A percentile compares a stretch with the other conserved stretches of the same genome.
Conservation (phyloP, 2,888 invertebrate genomes). For the Lepeophtheirus nordmannii region DNA sequence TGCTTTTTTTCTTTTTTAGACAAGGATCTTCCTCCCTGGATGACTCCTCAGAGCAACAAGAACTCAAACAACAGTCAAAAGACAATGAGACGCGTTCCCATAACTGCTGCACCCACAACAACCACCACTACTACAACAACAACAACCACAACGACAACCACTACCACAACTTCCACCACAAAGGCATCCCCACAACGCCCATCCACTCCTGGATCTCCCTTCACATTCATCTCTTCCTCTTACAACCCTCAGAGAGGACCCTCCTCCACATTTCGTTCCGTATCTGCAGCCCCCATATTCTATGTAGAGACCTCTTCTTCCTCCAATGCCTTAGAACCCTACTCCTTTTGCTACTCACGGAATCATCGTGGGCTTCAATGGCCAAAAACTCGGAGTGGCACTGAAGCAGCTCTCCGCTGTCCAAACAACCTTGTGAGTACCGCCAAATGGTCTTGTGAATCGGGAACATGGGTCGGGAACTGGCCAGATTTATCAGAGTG, state of each 20-base stretch:
- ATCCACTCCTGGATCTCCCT: background rate
- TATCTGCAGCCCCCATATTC: background rate
- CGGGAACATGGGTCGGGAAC: slow-evolving; percentile 2
- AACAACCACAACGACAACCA: background rate
- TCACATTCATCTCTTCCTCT: background rate
- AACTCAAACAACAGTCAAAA: background rate
- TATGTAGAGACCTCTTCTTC: background rate
- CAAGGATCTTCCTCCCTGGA: background rate
- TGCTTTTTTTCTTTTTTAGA: background rate
- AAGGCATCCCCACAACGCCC: background rate
- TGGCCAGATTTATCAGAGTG: background rate
- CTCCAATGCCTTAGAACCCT: background rate
- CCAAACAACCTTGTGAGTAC: background rate
- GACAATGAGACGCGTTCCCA: background rate
- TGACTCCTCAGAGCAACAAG: background rate
- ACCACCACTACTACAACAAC: background rate
- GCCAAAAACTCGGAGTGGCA: background rate
- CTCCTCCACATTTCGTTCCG: slow-evolving; percentile 5
- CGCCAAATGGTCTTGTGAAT: background rate
- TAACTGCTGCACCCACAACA: background rate
- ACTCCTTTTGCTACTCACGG: background rate
- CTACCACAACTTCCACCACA: background rate
- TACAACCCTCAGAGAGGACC: background rate
- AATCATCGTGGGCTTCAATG: background rate
- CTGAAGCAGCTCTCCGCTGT: background rate